Percentiles rank a stretch among this genome's conserved stretches.
Evolutionary conservation across 2,888 invertebrate species (phyloP).

Genomic region (Hirudinaria manillensis): DNA sequence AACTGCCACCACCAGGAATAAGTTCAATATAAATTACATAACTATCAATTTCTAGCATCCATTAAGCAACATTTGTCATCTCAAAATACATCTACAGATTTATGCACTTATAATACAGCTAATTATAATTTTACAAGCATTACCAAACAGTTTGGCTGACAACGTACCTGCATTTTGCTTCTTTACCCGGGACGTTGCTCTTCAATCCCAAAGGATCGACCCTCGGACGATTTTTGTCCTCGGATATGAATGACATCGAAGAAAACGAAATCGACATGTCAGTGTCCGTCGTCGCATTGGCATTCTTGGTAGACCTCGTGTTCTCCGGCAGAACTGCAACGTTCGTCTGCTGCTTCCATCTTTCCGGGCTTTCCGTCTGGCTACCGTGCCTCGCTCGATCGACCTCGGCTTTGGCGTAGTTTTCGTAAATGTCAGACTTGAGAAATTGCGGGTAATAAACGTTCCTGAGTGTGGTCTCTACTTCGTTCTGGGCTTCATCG

Average conservation of each 20-base stretch:
- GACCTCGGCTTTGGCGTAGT: slow-evolving; percentile 51
- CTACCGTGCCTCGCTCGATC: slow-evolving; percentile 46
- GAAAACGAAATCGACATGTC: slow-evolving; percentile 23
- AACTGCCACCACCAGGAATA: too few relatives aligned
- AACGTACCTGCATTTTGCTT: too few relatives aligned
- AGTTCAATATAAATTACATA: too few relatives aligned
- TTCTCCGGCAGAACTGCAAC: not conserved
- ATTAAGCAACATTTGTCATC: too few relatives aligned
- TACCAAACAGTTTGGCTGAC: too few relatives aligned
- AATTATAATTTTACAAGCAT: too few relatives aligned
- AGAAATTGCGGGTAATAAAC: slow-evolving; percentile 87
- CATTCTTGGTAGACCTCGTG: not conserved
- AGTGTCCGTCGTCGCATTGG: not conserved
- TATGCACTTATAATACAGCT: too few relatives aligned
- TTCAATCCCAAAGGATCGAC: too few relatives aligned
- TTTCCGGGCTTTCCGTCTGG: slow-evolving; percentile 27
- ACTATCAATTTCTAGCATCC: too few relatives aligned
- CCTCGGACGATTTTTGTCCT: not conserved
- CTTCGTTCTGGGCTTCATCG: slow-evolving; percentile 74
- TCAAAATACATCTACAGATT: too few relatives aligned
- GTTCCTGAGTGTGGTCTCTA: slow-evolving; percentile 75
- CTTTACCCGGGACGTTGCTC: too few relatives aligned
- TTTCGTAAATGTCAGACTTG: slow-evolving; percentile 81
- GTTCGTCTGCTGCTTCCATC: not conserved
- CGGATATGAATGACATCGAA: slow-evolving; percentile 18